Conservation (phyloP, 2,888 invertebrate species). For the Ochropleura plecta region DNA sequence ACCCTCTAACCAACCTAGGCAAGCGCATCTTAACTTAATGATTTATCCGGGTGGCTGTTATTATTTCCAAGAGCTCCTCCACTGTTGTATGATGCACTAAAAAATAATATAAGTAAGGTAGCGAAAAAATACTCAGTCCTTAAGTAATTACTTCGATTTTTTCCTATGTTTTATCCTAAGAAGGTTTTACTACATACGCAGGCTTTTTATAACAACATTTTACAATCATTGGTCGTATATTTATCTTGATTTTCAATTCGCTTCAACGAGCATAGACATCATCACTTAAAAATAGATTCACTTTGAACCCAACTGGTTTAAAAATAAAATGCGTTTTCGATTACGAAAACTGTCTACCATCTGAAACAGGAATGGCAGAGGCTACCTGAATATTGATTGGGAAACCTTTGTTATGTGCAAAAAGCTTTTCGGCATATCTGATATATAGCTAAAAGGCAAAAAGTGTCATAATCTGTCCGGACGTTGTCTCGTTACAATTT, state of each 20-base stretch:
- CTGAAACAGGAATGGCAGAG: conserved; percentile 12
- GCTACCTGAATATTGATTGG: conserved; percentile 5
- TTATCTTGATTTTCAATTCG: background rate
- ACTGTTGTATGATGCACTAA: too few relatives aligned
- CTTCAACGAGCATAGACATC: background rate
- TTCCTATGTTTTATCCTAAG: background rate
- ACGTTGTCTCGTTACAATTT: background rate
- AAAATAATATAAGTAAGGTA: too few relatives aligned
- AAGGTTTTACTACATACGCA: background rate
- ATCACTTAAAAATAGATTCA: background rate
- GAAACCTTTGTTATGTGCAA: background rate
- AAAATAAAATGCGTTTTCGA: background rate
- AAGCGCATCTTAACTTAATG: too few relatives aligned
- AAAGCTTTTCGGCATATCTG: background rate
- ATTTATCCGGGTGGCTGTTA: too few relatives aligned
- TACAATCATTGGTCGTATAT: background rate
- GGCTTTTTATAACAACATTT: background rate
- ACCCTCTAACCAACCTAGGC: too few relatives aligned
- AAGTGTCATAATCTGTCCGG: background rate
- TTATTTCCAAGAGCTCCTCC: too few relatives aligned
- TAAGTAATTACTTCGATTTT: background rate
- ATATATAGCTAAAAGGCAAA: background rate
- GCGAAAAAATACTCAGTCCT: background rate
- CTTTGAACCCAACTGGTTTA: background rate
- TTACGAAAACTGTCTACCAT: background rate